These are phyloP conservation scores for Bombus turneri DNA, from an alignment of 1,140 invertebrate genomes.

Conservation along the genomic window DNA sequence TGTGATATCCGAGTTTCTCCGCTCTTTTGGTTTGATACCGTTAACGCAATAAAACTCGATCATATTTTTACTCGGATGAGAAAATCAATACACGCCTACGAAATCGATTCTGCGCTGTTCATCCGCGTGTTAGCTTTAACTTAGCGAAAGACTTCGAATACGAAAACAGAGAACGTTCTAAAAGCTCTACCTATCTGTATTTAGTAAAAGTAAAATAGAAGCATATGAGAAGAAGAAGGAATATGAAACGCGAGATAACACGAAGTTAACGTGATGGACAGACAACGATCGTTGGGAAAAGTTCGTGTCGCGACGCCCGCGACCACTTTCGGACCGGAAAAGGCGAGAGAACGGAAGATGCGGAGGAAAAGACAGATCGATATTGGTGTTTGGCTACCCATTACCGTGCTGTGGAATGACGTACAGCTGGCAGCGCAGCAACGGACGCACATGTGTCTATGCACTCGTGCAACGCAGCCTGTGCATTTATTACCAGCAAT, in stretches of 20 bases:
- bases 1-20: neutral
- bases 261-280: slow-evolving; percentile 25
- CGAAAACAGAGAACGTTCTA: too few species aligned
- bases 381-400: slow-evolving; percentile 33
- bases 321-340: slow-evolving; percentile 18
- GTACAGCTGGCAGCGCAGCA: neutral
- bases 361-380: slow-evolving; percentile 29
- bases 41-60: neutral
- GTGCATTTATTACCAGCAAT: neutral
- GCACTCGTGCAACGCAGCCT: neutral
- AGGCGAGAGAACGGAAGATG: slow-evolving; percentile 16
- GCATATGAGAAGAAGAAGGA: neutral
- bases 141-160: neutral
- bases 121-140: neutral
- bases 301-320: slow-evolving; percentile 30
- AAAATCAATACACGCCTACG: neutral
- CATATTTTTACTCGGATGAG: neutral
- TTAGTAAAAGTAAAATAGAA: too few species aligned
- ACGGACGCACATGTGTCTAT: neutral
- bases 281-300: slow-evolving; percentile 30
- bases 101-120: neutral
- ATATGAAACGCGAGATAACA: neutral
- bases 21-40: neutral
- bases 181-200: neutral
- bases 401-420: slow-evolving; percentile 22